These are phyloP conservation scores for Parnassius mnemosyne DNA, from an alignment of 2,888 invertebrate genomes.

Conservation along the genomic window DNA sequence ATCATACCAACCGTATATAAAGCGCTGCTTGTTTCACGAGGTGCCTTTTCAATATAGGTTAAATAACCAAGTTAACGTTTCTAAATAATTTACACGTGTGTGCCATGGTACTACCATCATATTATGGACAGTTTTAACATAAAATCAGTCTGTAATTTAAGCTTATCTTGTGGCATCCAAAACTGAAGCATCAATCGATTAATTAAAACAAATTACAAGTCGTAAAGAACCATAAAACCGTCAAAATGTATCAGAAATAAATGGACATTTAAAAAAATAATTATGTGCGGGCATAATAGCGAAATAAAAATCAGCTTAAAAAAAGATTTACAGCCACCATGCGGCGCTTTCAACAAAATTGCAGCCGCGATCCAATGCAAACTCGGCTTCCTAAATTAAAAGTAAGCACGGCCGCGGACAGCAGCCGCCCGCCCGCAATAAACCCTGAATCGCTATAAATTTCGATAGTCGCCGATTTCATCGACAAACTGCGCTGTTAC, in stretches of 20 bases:
- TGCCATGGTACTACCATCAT: no score
- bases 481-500: conserved; percentile 27
- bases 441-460: conserved; percentile 45
- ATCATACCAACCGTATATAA: no score
- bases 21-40: no score
- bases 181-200: no score
- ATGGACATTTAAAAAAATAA: conserved; percentile 4
- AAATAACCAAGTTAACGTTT: no score
- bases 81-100: no score
- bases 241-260: background rate
- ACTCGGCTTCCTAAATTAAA: conserved; percentile 61
- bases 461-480: conserved; percentile 44
- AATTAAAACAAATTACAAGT: no score
- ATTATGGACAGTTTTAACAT: no score
- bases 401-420: conserved; percentile 52
- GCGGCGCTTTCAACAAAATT: conserved; percentile 22
- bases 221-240: no score
- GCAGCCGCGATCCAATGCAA: conserved; percentile 37
- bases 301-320: conserved; percentile 12
- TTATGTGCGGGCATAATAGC: conserved; percentile 5
- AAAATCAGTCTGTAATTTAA: no score
- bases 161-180: no score
- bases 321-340: conserved; percentile 18
- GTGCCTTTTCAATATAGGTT: no score
- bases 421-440: conserved; percentile 38